Percentiles rank a stretch among this genome's conserved stretches.
Evolutionary conservation across 2,797 vertebrate species (phyloP).

Genomic region (Catharus ustulatus): DNA sequence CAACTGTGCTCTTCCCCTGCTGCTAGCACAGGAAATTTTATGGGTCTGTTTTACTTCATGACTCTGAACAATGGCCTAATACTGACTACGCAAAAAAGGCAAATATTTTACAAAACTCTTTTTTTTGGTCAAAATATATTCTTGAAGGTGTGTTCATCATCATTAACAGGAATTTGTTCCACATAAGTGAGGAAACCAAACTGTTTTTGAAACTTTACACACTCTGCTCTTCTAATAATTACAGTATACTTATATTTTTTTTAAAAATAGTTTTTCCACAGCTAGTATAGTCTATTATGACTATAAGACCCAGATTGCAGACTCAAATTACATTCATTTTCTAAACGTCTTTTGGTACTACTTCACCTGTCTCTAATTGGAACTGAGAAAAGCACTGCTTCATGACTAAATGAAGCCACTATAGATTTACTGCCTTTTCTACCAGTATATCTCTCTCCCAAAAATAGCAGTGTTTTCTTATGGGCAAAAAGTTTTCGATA

Average conservation of each 20-base stretch:
- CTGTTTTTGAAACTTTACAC: background rate
- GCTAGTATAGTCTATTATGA: background rate
- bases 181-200: background rate
- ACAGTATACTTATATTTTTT: background rate
- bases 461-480: background rate
- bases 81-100: background rate
- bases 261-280: background rate
- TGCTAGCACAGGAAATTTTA: background rate
- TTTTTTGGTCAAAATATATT: background rate
- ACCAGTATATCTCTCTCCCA: background rate
- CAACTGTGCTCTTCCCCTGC: background rate
- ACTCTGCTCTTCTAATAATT: background rate
- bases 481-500: background rate
- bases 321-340: background rate
- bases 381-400: background rate
- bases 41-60: background rate
- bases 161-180: background rate
- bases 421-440: background rate
- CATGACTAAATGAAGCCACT: background rate
- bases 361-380: background rate
- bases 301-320: background rate
- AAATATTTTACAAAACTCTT: background rate
- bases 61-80: background rate
- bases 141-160: background rate
- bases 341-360: background rate